Evolutionary conservation across 2,113 vertebrate species (phyloP).

Genomic region (Turnix velox): DNA sequence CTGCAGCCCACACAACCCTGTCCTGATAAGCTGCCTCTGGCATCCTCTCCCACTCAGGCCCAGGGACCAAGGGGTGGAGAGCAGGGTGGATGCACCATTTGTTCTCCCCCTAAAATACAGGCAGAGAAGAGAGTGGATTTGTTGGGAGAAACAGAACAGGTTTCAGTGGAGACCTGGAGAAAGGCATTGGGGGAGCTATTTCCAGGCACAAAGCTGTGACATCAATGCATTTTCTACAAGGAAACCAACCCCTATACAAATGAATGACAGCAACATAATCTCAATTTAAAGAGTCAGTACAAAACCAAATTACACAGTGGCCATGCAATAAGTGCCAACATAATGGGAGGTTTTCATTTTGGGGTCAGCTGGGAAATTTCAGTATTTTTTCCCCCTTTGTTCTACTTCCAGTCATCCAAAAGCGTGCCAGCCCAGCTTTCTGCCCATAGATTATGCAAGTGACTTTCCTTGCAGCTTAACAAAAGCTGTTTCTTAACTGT

Average conservation of each 20-base stretch:
- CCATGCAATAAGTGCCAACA: not conserved
- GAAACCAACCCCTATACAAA: not conserved
- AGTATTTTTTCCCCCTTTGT: not conserved
- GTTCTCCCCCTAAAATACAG: not conserved
- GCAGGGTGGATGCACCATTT: not conserved
- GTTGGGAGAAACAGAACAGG: not conserved
- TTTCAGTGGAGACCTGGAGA: not conserved
- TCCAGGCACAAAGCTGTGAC: not conserved
- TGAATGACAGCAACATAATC: not conserved
- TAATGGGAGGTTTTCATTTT: slow-evolving; percentile 21
- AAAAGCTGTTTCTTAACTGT: slow-evolving; percentile 12
- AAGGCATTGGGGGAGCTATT: fast-evolving
- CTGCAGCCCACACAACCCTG: fast-evolving
- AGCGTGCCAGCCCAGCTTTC: not conserved
- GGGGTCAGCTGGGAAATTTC: not conserved
- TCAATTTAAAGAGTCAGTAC: not conserved
- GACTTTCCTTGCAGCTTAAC: not conserved
- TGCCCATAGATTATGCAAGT: not conserved
- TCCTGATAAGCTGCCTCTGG: not conserved
- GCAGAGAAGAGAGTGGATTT: not conserved
- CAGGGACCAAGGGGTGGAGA: fast-evolving
- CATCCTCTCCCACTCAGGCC: not conserved
- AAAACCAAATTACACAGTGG: slow-evolving; percentile 12
- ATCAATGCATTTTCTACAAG: not conserved
- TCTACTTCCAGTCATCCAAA: slow-evolving; percentile 24